Evolutionary conservation across 2,113 vertebrate genomes (phyloP).

Genomic region (Micronisus gabar): DNA sequence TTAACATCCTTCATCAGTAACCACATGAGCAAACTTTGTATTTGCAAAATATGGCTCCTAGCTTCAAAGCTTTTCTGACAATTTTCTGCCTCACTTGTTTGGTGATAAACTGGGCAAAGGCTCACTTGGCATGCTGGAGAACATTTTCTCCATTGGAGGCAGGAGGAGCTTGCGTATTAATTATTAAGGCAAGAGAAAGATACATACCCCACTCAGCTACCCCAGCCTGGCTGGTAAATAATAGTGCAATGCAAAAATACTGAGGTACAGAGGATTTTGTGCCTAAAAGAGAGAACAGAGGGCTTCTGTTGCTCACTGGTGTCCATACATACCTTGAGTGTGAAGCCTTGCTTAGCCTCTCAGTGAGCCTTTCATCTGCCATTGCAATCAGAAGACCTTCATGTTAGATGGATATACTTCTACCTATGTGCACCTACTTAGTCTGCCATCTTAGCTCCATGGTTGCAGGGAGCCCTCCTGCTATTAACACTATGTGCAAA

Average conservation of each 20-base stretch:
- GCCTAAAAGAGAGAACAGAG: neutral
- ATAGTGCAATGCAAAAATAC: neutral
- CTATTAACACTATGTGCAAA: neutral
- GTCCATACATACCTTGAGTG: accelerated
- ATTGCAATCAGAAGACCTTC: neutral
- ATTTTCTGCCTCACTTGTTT: neutral
- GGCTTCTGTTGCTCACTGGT: neutral
- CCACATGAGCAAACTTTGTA: neutral
- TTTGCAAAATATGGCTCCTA: neutral
- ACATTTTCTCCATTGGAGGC: neutral
- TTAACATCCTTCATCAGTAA: neutral
- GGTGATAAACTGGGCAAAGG: neutral
- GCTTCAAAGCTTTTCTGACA: neutral
- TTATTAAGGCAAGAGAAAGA: neutral
- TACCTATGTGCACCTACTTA: too few species aligned
- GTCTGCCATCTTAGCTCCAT: neutral
- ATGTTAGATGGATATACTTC: neutral
- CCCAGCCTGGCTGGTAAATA: neutral
- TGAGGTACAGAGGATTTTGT: neutral
- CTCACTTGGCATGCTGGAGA: neutral
- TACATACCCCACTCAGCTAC: neutral
- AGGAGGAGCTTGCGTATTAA: neutral
- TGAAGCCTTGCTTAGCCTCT: neutral
- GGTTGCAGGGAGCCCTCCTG: neutral
- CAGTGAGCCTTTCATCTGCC: neutral